Evolutionary conservation across 2,797 vertebrate genomes (phyloP), one percentile per base, ranked within the genome.

Genomic region (Enteromius treurensis): DNA sequence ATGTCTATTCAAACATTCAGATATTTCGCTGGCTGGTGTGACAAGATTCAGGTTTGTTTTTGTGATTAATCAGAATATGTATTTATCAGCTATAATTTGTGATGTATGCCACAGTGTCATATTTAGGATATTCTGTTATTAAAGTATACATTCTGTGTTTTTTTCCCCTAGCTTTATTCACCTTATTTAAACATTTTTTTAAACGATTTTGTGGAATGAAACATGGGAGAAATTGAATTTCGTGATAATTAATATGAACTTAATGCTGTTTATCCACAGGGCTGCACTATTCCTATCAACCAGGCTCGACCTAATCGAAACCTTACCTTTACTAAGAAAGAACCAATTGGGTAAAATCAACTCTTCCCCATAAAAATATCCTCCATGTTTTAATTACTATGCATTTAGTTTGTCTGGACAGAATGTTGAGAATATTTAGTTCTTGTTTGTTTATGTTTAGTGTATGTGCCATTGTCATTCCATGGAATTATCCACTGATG

Each of bases 1-100:
- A 97, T 97, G 96, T 97, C 96, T 83, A 94, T 97, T 81, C 96
- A 97, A 90, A 97, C 96, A 10, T 97, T 97, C 90, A 93, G 95
- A 84, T 97, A 97, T 90, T 97, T 97, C 6, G 96, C 96, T 1
- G 96, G 96, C 85, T 97, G 96, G 96, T 97, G 96, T 21, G 96
- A 97, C 92, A 97, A 97, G 90, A 97, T 97, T 86, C 96, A 97
- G 92, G 96, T 97, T 58, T 86, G 91, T 53, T 17, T 70, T 17
- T 70, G 19, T 74, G 32, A 29, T 83, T 29, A 29, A 40, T 65
- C 37, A 69, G 29, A 29, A n/a, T 74, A 53, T 75, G 23, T 21
- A 75, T 51, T 34, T 80, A 40, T 55, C 9, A 45, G 49, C 67
- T 13, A 80, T 37, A n/a, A 73, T 15, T 51, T 40, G 32, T 58